Percentiles rank a stretch among this genome's conserved stretches.
phyloP scores from a whole-genome alignment of 2,113 vertebrate species.

The Psilopsiagon aymara region DNA sequence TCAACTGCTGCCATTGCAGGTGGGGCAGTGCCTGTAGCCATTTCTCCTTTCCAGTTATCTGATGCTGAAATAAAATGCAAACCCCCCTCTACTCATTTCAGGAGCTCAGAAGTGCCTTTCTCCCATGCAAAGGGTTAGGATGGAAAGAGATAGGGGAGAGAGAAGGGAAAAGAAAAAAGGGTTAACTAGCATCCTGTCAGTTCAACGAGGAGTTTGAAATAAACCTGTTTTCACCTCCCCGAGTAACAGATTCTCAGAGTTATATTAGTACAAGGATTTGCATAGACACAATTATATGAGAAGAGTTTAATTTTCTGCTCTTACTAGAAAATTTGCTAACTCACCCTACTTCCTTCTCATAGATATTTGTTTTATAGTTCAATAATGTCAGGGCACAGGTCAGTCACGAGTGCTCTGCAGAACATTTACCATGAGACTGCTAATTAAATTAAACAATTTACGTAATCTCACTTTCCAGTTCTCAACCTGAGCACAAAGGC shows the following conservation, averaged over 20 bases:
- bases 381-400: slow-evolving; percentile 67
- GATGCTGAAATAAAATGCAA: background rate
- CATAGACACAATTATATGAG: background rate
- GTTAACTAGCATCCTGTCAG: background rate
- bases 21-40: background rate
- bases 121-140: background rate
- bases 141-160: background rate
- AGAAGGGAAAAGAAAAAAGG: background rate
- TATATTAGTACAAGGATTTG: background rate
- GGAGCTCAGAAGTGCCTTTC: background rate
- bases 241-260: background rate
- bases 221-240: background rate
- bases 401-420: slow-evolving; percentile 50
- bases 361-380: slow-evolving; percentile 55
- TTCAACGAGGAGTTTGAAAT: background rate
- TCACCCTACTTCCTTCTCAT: slow-evolving; percentile 6
- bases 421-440: slow-evolving; percentile 56
- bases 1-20: background rate
- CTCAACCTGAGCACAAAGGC: slow-evolving; percentile 31
- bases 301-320: background rate
- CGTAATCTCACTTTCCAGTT: slow-evolving; percentile 23
- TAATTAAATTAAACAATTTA: slow-evolving; percentile 70
- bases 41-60: background rate
- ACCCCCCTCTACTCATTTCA: background rate
- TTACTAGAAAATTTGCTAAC: slow-evolving; percentile 18